A percentile compares a stretch with the other conserved stretches of the same genome.
These are phyloP conservation scores for Scaptomyza tumidula DNA, from an alignment of 2,888 invertebrate species.

Conservation along the genomic window DNA sequence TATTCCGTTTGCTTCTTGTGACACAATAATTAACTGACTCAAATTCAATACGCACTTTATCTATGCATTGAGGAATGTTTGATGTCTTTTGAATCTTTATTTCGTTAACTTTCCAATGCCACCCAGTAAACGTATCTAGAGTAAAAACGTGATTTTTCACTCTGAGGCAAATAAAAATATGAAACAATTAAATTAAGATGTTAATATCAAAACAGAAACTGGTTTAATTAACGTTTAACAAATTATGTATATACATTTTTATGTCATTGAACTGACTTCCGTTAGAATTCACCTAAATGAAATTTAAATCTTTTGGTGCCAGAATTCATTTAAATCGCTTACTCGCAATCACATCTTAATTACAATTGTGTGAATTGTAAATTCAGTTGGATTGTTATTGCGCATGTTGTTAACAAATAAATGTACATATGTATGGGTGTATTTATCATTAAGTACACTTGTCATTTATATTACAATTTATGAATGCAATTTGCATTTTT, in stretches of 20 bases:
- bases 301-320: constrained; percentile 10
- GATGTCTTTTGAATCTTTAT: not conserved
- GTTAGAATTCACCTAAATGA: constrained; percentile 21
- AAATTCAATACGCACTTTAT: constrained; percentile 29
- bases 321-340: constrained; percentile 6
- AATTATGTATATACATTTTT: not conserved
- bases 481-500: constrained; percentile 56
- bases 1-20: not conserved
- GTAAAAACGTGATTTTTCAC: no score
- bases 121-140: no score
- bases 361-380: constrained; percentile 6
- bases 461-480: constrained; percentile 14
- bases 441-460: not conserved
- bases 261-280: constrained; percentile 56
- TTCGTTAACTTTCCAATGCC: not conserved
- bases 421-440: not conserved
- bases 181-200: constrained; percentile 13
- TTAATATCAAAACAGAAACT: constrained; percentile 19
- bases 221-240: constrained; percentile 6
- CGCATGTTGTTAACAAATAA: constrained; percentile 3
- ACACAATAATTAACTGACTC: not conserved
- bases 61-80: constrained; percentile 4
- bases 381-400: constrained; percentile 8
- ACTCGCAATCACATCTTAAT: constrained; percentile 8
- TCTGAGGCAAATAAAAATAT: constrained; percentile 1